phyloP scores from a whole-genome alignment of 2,888 invertebrate genomes.

The Drosophila tripunctata region DNA sequence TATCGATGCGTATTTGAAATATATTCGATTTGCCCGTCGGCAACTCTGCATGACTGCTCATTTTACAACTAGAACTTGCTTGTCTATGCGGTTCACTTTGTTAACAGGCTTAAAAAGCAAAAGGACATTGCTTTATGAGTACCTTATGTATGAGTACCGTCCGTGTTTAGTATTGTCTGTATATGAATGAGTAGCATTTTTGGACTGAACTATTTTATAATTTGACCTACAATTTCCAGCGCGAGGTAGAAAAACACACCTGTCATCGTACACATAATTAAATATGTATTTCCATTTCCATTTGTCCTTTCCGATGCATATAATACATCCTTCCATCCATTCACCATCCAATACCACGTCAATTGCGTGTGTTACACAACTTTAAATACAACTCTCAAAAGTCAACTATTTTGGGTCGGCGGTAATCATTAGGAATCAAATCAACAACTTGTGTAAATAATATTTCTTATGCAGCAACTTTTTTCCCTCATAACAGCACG shows the following conservation, averaged over 20 bases:
- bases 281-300: slow-evolving; percentile 42
- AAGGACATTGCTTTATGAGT: too few species aligned
- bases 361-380: slow-evolving; percentile 4
- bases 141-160: too few species aligned
- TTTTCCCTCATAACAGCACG: background rate
- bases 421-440: background rate
- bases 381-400: slow-evolving; percentile 10
- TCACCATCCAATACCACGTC: slow-evolving; percentile 1
- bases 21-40: slow-evolving; percentile 49
- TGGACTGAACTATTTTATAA: slow-evolving; percentile 23
- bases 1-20: slow-evolving; percentile 77
- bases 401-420: slow-evolving; percentile 1
- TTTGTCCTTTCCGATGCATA: slow-evolving; percentile 48
- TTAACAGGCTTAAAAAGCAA: slow-evolving; percentile 18
- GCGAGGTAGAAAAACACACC: slow-evolving; percentile 3
- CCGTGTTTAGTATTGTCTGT: slow-evolving; percentile 9
- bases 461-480: background rate
- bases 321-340: background rate
- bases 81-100: too few species aligned
- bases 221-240: slow-evolving; percentile 48
- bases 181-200: slow-evolving; percentile 2
- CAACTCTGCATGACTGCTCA: slow-evolving; percentile 51
- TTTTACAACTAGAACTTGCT: too few species aligned
- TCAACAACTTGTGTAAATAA: background rate
- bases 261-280: slow-evolving; percentile 29